These are phyloP conservation scores for Scytalopus superciliaris DNA, from an alignment of 2,113 vertebrate genomes.

Conservation along the genomic window DNA sequence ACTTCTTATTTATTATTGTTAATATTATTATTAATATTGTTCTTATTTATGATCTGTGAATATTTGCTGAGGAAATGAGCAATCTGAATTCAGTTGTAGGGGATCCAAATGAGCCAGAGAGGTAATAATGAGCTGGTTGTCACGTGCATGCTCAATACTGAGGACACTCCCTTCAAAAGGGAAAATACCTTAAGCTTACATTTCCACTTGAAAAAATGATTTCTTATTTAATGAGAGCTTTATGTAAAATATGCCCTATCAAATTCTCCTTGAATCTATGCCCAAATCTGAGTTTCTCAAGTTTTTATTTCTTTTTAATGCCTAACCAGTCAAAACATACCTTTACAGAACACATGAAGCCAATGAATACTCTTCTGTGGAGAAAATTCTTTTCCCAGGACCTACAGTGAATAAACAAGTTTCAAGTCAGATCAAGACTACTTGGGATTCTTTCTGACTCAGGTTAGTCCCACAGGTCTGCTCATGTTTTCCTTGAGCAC, in stretches of 20 bases:
- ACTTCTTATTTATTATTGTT: not conserved
- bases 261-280: not conserved
- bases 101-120: not conserved
- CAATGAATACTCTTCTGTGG: accelerated
- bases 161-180: not conserved
- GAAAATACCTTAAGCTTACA: not conserved
- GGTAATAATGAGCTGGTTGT: not conserved
- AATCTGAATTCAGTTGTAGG: not conserved
- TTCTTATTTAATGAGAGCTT: not conserved
- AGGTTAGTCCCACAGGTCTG: not conserved
- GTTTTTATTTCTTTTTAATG: not conserved
- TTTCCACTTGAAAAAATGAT: not conserved
- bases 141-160: not conserved
- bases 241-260: not conserved
- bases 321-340: not conserved
- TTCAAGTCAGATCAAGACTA: not conserved
- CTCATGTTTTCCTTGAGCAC: not conserved
- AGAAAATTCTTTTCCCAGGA: not conserved
- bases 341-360: not conserved
- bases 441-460: not conserved
- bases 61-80: not conserved
- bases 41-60: not conserved
- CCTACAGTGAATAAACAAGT: not conserved
- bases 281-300: not conserved
- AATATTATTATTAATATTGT: not conserved